Percentiles rank a stretch among this genome's conserved stretches.
Conservation (phyloP, 2,113 vertebrate genomes). For the Lethenteron camtschaticum region DNA sequence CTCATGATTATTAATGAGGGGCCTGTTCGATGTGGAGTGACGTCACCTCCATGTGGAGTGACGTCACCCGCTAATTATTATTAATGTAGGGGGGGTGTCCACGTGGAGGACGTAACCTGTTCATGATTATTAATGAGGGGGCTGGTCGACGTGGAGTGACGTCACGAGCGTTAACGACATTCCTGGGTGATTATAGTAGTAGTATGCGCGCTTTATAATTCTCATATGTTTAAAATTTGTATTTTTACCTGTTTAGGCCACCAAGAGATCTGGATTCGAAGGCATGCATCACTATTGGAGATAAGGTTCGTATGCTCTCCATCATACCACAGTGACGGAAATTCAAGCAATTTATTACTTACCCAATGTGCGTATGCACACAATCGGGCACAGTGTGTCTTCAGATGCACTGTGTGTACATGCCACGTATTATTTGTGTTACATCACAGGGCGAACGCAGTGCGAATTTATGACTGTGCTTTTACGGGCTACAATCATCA, state of each 20-base stretch:
- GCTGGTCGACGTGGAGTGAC: too few relatives aligned
- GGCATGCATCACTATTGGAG: conserved; percentile 40
- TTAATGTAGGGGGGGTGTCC: too few relatives aligned
- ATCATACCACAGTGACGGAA: background rate
- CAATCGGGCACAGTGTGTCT: background rate
- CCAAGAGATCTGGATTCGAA: conserved; percentile 39
- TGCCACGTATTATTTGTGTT: background rate
- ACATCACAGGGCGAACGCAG: background rate
- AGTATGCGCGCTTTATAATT: background rate
- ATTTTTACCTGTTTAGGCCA: conserved; percentile 17
- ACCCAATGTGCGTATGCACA: background rate
- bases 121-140: too few relatives aligned
- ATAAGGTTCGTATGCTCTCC: conserved; percentile 21
- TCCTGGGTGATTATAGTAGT: too few relatives aligned
- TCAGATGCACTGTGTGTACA: background rate
- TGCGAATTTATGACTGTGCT: background rate
- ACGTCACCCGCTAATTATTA: too few relatives aligned
- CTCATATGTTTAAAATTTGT: background rate
- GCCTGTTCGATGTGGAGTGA: too few relatives aligned
- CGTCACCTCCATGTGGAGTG: too few relatives aligned
- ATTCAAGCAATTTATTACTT: background rate
- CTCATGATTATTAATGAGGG: too few relatives aligned
- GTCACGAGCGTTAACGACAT: too few relatives aligned
- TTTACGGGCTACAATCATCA: too few relatives aligned
- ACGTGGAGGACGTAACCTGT: too few relatives aligned